Percentiles rank a stretch among this genome's conserved stretches.
phyloP scores from a whole-genome alignment of 2,888 invertebrate genomes.

The Atethmia centrago region DNA sequence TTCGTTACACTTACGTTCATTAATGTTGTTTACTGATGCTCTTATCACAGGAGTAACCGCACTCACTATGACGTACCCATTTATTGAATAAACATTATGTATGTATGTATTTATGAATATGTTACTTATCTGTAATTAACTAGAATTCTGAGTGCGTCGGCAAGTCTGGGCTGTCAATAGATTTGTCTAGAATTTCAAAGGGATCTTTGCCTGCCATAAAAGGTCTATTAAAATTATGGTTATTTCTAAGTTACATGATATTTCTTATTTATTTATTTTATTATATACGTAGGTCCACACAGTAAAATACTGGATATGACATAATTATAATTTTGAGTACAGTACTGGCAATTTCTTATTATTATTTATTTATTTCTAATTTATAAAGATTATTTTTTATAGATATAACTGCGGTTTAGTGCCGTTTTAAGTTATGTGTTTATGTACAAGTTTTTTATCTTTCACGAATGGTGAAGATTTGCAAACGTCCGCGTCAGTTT shows the following conservation, averaged over 20 bases:
- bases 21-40: conserved; percentile 49
- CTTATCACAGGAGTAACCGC: conserved; percentile 57
- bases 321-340: no score
- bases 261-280: no score
- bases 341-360: no score
- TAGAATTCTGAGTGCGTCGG: conserved; percentile 30
- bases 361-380: not conserved
- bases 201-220: conserved; percentile 2
- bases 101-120: conserved; percentile 18
- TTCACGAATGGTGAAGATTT: not conserved
- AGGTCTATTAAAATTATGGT: conserved; percentile 6
- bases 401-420: conserved; percentile 7
- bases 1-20: conserved; percentile 44
- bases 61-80: conserved; percentile 55
- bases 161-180: conserved; percentile 25
- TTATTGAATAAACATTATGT: conserved; percentile 43
- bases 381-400: conserved; percentile 21
- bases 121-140: conserved; percentile 34
- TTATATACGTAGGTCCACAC: no score
- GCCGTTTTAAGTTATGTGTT: no score
- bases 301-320: no score
- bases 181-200: conserved; percentile 11
- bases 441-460: conserved; percentile 23
- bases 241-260: not conserved
- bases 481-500: not conserved